A percentile compares a stretch with the other conserved stretches of the same genome.
Conservation (phyloP, 92 coral and sea anemone species). For the Palythoa grandiflora region DNA sequence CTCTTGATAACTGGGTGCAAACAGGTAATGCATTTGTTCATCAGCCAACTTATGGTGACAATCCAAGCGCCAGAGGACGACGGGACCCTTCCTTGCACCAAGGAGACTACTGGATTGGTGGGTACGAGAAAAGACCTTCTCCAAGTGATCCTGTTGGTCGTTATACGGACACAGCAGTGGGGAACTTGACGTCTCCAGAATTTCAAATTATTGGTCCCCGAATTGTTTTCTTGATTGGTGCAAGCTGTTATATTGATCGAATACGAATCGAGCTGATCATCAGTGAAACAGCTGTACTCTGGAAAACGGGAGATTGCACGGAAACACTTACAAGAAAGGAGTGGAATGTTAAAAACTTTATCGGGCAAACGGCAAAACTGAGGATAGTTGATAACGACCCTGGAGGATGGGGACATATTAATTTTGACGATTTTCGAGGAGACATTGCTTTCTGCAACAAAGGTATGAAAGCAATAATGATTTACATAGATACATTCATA, state of each 20-base stretch:
- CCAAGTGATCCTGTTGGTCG: neutral
- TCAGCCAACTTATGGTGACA: constrained; percentile 38
- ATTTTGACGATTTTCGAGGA: constrained; percentile 37
- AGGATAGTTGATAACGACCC: neutral
- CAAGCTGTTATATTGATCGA: neutral
- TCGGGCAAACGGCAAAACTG: constrained; percentile 12
- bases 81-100: constrained; percentile 18
- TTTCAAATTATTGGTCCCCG: constrained; percentile 19
- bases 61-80: neutral
- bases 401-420: constrained; percentile 24
- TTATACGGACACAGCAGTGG: neutral
- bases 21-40: constrained; percentile 14
- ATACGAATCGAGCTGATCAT: constrained; percentile 15
- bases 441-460: constrained; percentile 27
- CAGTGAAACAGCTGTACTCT: neutral
- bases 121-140: neutral
- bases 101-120: constrained; percentile 41
- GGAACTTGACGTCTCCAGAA: constrained; percentile 31
- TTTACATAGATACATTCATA: neutral
- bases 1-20: constrained; percentile 9
- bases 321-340: neutral
- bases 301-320: neutral
- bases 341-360: neutral
- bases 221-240: constrained; percentile 10
- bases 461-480: neutral